Conservation (phyloP, 1,140 invertebrate genomes). For the Ceratitis capitata region DNA sequence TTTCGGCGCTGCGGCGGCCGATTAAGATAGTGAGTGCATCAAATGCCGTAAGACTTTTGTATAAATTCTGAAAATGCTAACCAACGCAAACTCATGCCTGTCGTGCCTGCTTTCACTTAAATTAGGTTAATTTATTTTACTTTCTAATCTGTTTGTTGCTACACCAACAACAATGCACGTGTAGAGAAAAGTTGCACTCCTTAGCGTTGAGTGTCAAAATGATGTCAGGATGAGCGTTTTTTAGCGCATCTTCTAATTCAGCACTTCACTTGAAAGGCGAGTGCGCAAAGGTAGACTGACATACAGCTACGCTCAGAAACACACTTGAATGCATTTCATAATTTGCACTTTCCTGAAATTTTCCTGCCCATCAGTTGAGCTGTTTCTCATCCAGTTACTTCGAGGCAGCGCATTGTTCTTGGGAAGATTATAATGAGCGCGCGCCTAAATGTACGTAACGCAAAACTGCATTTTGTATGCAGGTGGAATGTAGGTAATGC, state of each 20-base stretch:
- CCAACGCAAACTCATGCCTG: background rate
- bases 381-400: background rate
- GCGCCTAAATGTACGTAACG: background rate
- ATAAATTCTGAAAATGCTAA: no score
- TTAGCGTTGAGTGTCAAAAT: slow-evolving; percentile 16
- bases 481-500: background rate
- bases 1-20: no score
- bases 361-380: background rate
- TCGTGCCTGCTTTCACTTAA: slow-evolving; percentile 28
- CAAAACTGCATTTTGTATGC: background rate
- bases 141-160: background rate
- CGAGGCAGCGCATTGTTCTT: background rate
- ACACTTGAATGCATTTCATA: background rate
- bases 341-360: background rate
- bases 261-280: background rate
- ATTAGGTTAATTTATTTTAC: slow-evolving; percentile 25
- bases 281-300: background rate
- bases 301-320: background rate
- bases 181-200: background rate
- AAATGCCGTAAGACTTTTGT: no score
- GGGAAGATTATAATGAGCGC: slow-evolving; percentile 9
- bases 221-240: background rate
- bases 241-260: background rate
- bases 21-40: no score
- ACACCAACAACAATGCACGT: no score